Base-by-base conservation (phyloP, 2,113 vertebrate genomes). In the Ctenomys sociabilis region DNA sequence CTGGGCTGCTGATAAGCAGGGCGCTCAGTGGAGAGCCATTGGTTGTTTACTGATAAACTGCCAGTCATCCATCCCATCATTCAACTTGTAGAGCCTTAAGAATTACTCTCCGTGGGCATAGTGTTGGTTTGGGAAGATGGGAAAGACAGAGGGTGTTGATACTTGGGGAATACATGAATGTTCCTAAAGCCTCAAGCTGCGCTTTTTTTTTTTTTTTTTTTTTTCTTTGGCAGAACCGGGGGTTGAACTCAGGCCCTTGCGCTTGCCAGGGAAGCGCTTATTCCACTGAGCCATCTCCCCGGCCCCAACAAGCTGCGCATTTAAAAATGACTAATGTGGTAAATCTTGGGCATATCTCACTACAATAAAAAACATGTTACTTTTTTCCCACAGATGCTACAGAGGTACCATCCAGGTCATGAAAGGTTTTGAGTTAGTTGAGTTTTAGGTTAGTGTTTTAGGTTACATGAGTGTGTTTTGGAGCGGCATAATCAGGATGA, bases 401-500 rank as follows among this genome's bases (percentile, higher is more conserved):
- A 32, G 1, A 28, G 13, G 26, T 59, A 26, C 61, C 14, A 3
- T 77, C 87, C 0, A 0, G 1, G 21, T 7, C 52, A 28, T 12
- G 63, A 30, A 7, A 35, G 32, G 43, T 30, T 73, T n/a, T 57
- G 64, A 77, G 2, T 61, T 30, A 35, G 35, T 11, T 22, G 66
- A 1, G 54, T n/a, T 68, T 78, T 45, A 81, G 24, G 7, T 11
- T 28, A 45, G 24, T 54, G 3, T 57, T 40, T 75, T 26, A 7
- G 32, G 8, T 88, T 72, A 16, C 2, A 4, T 28, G 17, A 3
- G 54, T 57, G 81, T 68, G 52, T 16, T 11, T 30, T n/a, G 11
- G 49, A 49, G 52, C 26, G 22, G 54, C 45, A 0, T 5, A 9
- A n/a, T 43, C 1, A 1, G 45, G 21, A 35, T 0, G 0, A 24